A percentile compares a stretch with the other conserved stretches of the same genome.
Evolutionary conservation across 1,140 invertebrate genomes (phyloP).

Genomic region (Maconellicoccus hirsutus): DNA sequence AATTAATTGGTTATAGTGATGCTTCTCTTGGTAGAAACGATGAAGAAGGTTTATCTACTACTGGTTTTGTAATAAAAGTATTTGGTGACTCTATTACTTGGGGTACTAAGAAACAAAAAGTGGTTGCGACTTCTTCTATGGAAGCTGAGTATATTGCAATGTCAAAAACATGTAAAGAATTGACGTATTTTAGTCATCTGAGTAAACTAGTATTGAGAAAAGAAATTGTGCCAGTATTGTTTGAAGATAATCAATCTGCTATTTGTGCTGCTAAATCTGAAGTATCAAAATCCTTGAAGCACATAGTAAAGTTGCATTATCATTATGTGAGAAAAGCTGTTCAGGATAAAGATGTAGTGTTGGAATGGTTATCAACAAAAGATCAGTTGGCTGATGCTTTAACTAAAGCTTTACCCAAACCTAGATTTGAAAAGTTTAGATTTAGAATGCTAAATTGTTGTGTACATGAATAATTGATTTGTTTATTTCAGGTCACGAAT

Average conservation of each 20-base stretch:
- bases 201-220: constrained; percentile 20
- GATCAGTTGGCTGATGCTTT: constrained; percentile 26
- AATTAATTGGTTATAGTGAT: constrained; percentile 24
- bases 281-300: constrained; percentile 24
- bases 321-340: constrained; percentile 27
- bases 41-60: constrained; percentile 21
- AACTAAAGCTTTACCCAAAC: constrained; percentile 25
- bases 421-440: background rate
- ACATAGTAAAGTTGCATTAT: constrained; percentile 27
- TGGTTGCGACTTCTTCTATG: constrained; percentile 23
- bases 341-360: constrained; percentile 22
- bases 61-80: constrained; percentile 26
- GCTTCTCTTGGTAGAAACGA: constrained; percentile 24
- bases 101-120: constrained; percentile 25
- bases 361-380: constrained; percentile 25
- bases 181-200: constrained; percentile 26
- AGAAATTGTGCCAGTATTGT: constrained; percentile 27
- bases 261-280: constrained; percentile 22
- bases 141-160: constrained; percentile 27
- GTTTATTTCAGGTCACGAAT: too few relatives aligned
- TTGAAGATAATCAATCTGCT: constrained; percentile 27
- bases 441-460: background rate
- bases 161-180: constrained; percentile 26
- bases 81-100: constrained; percentile 25
- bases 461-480: background rate